Evolutionary conservation across 2,113 vertebrate genomes (phyloP), one percentile per base, ranked within the genome.

Genomic region (Pachyramphus minor): DNA sequence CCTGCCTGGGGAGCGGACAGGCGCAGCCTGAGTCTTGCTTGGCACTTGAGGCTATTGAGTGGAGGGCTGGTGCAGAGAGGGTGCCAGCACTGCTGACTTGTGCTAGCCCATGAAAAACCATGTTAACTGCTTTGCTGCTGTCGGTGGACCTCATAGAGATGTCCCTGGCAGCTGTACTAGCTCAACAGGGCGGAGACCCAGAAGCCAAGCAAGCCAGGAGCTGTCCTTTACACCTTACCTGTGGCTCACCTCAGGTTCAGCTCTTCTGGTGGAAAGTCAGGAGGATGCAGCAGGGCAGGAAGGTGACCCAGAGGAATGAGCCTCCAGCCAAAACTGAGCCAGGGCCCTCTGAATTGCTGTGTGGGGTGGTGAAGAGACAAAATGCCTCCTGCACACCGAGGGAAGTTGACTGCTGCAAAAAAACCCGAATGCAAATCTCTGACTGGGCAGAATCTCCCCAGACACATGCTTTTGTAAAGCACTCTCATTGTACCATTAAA

Each of bases 391-490:
- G 7, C 23, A 9, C 35, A 77, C 63, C 6, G 3, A 71, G 79
- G 11, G 12, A 77, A 90, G 80, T 77, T 90, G 86, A 90, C 74
- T 82, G 80, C 77, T 89, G 88, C 76, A 75, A 91, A 94, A 95
- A 87, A 90, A n/a, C 11, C 22, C 74, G 0, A 94, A 76, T 93
- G 58, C 79, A 94, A 96, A 94, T 81, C 83, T 96, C 96, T 97
- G 95, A 96, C 90, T 86, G 92, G 93, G 95, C 95, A 97, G 80
- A 96, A 94, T 93, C 88, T 95, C 95, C 93, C 76, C 87, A 95
- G 90, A 95, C 90, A 78, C 72, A 44, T 95, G 85, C 80, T 92
- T 95, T 95, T 92, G 88, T 96, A 78, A 92, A 97, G 90, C 88
- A 68, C 68, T 94, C 84, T 91, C 92, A 90, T 92, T 96, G 90